Percentiles rank a stretch among this genome's conserved stretches.
phyloP scores from a whole-genome alignment of 1,140 invertebrate genomes.

The Cheumatopsyche charites region DNA sequence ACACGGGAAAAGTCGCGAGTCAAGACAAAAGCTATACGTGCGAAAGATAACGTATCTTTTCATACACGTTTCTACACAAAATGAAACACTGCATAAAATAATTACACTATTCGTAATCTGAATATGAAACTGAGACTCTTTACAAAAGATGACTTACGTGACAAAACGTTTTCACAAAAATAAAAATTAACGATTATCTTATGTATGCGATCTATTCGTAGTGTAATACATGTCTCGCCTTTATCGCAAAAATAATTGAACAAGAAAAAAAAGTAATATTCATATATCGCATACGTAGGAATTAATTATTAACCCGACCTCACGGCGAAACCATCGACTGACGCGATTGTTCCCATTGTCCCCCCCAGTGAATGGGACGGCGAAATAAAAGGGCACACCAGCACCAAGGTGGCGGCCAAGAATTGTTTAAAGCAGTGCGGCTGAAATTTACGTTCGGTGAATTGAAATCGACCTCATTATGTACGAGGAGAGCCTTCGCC shows the following conservation, averaged over 20 bases:
- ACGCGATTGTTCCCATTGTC: slow-evolving; percentile 18
- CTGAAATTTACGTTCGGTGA: slow-evolving; percentile 45
- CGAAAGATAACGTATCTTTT: too few relatives aligned
- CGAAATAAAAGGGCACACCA: slow-evolving; percentile 27
- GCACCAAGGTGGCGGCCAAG: slow-evolving; percentile 27
- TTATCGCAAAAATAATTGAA: background rate
- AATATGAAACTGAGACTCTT: background rate
- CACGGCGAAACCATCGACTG: background rate
- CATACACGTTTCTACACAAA: too few relatives aligned
- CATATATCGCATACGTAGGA: background rate
- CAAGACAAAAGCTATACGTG: too few relatives aligned
- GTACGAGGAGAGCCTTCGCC: background rate
- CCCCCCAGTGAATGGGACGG: slow-evolving; percentile 6
- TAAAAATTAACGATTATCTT: background rate
- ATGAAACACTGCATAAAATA: too few relatives aligned
- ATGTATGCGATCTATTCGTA: background rate
- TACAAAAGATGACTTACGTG: too few relatives aligned
- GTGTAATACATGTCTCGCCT: too few relatives aligned
- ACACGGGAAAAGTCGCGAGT: too few relatives aligned
- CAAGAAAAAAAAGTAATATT: background rate
- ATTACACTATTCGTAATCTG: too few relatives aligned
- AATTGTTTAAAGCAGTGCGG: slow-evolving; percentile 48
- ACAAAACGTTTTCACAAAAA: too few relatives aligned
- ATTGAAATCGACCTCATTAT: slow-evolving; percentile 48
- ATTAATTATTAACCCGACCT: background rate